Evolutionary conservation across 2,113 vertebrate genomes (phyloP).

Genomic region (Tauraco erythrolophus): DNA sequence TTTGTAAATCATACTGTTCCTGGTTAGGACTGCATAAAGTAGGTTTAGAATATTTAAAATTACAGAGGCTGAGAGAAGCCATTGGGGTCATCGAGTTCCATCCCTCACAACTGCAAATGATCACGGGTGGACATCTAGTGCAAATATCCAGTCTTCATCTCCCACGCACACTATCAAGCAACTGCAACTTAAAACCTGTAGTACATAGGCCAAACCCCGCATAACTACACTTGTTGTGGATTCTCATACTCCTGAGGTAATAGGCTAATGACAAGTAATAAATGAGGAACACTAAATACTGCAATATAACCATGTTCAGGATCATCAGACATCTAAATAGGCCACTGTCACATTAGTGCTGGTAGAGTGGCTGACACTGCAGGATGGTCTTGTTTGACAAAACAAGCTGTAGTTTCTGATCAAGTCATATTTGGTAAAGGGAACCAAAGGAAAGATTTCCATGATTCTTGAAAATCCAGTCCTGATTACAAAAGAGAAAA

Average conservation of each 20-base stretch:
- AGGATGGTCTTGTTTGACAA: not conserved
- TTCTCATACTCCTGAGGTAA: not conserved
- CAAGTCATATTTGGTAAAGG: not conserved
- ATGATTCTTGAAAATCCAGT: not conserved
- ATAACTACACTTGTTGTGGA: not conserved
- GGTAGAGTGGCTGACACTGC: not conserved
- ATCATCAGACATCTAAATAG: not conserved
- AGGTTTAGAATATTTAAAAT: not conserved
- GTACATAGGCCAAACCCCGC: not conserved
- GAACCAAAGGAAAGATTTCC: not conserved
- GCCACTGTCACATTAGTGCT: not conserved
- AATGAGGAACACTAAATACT: not conserved
- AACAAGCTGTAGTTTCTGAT: not conserved
- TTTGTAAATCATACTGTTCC: not conserved
- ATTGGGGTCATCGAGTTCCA: fast-evolving
- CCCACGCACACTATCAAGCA: fast-evolving
- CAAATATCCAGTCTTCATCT: not conserved
- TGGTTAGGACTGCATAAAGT: not conserved
- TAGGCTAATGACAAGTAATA: not conserved
- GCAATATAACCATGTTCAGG: not conserved
- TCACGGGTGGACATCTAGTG: not conserved
- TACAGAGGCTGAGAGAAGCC: not conserved
- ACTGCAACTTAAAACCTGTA: not conserved
- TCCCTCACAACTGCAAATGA: not conserved
- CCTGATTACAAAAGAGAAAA: not conserved